Percentiles rank a stretch among this genome's conserved stretches.
Conservation (phyloP, 2,797 vertebrate genomes). For the Chromis chromis region DNA sequence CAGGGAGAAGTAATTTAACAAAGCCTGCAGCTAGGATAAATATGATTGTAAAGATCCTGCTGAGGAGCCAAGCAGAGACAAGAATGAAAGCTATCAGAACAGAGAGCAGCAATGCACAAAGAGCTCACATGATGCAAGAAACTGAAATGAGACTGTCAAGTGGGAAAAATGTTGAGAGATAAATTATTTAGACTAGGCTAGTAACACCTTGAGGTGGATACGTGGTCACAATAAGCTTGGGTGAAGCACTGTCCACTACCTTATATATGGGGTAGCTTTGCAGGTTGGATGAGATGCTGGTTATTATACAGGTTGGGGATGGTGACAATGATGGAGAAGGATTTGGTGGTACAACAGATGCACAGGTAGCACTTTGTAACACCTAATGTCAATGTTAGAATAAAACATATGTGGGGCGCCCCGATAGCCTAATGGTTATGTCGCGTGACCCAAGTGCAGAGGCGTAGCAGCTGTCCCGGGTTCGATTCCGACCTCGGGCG, state of each 20-base stretch:
- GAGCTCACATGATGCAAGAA: constrained; percentile 46
- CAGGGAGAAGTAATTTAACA: constrained; percentile 40
- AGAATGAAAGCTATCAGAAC: not conserved
- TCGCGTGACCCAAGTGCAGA: no score
- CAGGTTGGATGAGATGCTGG: not conserved
- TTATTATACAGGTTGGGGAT: not conserved
- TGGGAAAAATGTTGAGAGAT: constrained; percentile 30
- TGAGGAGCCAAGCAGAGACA: constrained; percentile 23
- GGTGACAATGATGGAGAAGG: not conserved
- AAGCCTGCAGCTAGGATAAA: constrained; percentile 29
- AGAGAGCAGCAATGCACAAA: constrained; percentile 19
- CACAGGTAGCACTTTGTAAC: not conserved
- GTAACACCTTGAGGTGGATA: constrained; percentile 16
- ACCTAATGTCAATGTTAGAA: not conserved
- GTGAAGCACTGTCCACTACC: not conserved
- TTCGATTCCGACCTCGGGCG: no score
- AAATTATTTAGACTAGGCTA: constrained; percentile 50
- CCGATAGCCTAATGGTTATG: no score
- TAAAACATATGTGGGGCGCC: no score
- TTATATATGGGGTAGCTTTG: not conserved
- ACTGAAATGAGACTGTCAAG: constrained; percentile 45
- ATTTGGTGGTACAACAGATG: not conserved
- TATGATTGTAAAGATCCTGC: constrained; percentile 31
- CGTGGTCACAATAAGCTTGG: not conserved
- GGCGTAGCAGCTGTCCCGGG: no score